Evolutionary conservation across 1,140 invertebrate species (phyloP).

Genomic region (Drosophila orena): DNA sequence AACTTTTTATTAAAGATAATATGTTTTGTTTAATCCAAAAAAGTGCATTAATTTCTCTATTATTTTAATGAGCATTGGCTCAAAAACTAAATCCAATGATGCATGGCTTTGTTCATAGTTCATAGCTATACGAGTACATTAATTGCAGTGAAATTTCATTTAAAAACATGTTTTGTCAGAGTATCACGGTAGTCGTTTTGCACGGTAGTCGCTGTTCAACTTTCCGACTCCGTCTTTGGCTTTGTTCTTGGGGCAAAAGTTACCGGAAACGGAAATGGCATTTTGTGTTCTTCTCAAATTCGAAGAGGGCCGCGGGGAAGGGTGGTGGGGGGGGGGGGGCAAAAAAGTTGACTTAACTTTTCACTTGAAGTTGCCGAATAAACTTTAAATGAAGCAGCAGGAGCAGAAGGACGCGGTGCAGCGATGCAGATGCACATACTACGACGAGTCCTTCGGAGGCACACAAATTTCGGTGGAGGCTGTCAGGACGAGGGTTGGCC

Average conservation of each 20-base stretch:
- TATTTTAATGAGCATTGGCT: not conserved
- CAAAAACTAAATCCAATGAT: not conserved
- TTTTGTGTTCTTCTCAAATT: conserved; percentile 70
- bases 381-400: conserved; percentile 68
- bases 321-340: too few species aligned
- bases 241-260: conserved; percentile 73
- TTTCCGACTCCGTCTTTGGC: conserved; percentile 32
- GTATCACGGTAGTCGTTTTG: conserved; percentile 9
- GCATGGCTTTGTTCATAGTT: too few species aligned
- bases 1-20: not conserved
- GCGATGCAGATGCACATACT: conserved; percentile 69
- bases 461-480: conserved; percentile 59
- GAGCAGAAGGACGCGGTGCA: conserved; percentile 47
- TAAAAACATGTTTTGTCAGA: not conserved
- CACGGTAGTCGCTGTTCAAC: not conserved
- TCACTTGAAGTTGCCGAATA: conserved; percentile 79
- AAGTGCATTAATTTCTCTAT: not conserved
- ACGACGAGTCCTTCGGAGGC: conserved; percentile 13
- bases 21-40: not conserved
- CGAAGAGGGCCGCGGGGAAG: conserved; percentile 1
- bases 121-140: not conserved
- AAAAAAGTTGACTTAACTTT: conserved; percentile 79
- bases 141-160: too few species aligned
- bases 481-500: conserved; percentile 60
- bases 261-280: conserved; percentile 82